Evolutionary conservation across 2,888 invertebrate genomes (phyloP), one percentile per base, ranked within the genome.

Genomic region (Rhagonycha fulva): DNA sequence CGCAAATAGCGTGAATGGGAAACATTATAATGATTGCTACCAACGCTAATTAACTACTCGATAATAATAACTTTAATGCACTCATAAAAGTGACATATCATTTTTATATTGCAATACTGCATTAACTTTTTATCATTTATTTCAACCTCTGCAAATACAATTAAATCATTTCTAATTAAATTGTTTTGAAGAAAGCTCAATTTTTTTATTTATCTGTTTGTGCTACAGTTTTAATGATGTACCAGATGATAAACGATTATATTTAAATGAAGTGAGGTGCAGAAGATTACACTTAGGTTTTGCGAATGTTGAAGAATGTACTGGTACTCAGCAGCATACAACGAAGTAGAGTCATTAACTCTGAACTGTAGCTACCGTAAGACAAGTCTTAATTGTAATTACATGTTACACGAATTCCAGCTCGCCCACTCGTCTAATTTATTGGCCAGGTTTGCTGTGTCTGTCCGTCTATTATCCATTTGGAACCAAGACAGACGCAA

Each of bases 301-400:
- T 26, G 63, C 63, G 24, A 70, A 24, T 69, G 71, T 68, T 68
- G 61, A 32, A 73, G 71, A 73, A 76, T 70, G 63, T 66, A 66
- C 63, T 66, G 24, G 70, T 76, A 70, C 67, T 66, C 68, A 76
- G 68, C 76, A 76, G 71, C 74, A 73, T 69, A 76, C 73, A 73
- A 32, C 61, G 72, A 76, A 78, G 78, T 78, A 78, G 78, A 78
- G 78, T 72, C 78, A 78, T 78, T 78, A 78, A 76, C 78, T 76
- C 70, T 32, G 74, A 72, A 76, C 78, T 78, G 76, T 76, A 80
- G 83, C 84, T 83, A 83, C 83, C 82, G 82, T 83, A 83, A 82
- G 84, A 84, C 84, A 83, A 83, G 82, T 83, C 83, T 84, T 83
- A 84, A 84, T 84, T 84, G 84, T 84, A 84, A 84, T 84, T 84